A percentile compares a stretch with the other conserved stretches of the same genome.
Evolutionary conservation across 1,140 invertebrate genomes (phyloP).

Genomic region (Druon quercuslanigerum): DNA sequence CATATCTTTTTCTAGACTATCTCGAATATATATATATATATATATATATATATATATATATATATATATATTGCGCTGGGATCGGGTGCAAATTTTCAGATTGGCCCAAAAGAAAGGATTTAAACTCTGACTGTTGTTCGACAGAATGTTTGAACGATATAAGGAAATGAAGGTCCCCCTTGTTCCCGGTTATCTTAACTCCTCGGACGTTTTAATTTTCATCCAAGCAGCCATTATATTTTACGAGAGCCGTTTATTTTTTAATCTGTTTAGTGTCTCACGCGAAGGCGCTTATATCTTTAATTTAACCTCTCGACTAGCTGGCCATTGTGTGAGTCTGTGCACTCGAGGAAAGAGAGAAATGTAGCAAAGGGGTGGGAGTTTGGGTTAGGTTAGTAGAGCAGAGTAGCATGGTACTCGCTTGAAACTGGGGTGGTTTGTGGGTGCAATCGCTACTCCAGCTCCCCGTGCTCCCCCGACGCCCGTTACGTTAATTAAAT

Average conservation of each 20-base stretch:
- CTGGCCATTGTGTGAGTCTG: constrained; percentile 64
- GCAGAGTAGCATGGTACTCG: constrained; percentile 50
- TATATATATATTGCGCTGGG: no score
- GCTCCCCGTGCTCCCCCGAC: constrained; percentile 64
- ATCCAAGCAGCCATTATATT: constrained; percentile 74
- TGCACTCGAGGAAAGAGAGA: constrained; percentile 48
- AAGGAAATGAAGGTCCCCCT: no score
- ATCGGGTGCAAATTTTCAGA: no score
- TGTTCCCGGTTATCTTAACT: constrained; percentile 58
- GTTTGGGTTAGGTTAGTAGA: constrained; percentile 40
- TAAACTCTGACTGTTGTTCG: no score
- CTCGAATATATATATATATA: no score
- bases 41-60: no score
- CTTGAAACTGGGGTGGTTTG: constrained; percentile 63
- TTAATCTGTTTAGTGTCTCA: constrained; percentile 73
- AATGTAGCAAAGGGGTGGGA: constrained; percentile 46
- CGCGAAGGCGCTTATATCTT: constrained; percentile 68
- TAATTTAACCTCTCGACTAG: constrained; percentile 70
- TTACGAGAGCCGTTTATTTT: constrained; percentile 73
- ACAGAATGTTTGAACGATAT: no score
- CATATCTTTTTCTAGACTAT: no score
- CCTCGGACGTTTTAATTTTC: constrained; percentile 73
- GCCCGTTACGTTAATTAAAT: constrained; percentile 76
- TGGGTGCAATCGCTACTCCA: constrained; percentile 68
- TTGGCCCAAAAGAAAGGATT: no score